phyloP scores from a whole-genome alignment of 2,888 invertebrate genomes.

The Mechanitis messenoides region DNA sequence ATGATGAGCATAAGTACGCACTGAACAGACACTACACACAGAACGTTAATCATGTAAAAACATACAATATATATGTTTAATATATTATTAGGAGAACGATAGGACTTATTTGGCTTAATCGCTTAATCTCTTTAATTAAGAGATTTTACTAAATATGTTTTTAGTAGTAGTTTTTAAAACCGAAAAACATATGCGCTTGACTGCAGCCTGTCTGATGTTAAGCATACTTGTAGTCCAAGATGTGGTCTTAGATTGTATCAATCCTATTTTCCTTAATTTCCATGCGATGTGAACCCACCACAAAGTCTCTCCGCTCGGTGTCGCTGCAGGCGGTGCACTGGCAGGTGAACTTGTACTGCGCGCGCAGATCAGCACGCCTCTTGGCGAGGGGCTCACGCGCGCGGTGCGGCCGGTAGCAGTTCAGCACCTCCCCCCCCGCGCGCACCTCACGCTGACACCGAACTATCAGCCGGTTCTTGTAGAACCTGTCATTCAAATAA shows the following conservation, averaged over 20 bases:
- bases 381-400: constrained; percentile 77
- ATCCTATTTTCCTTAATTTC: too few relatives aligned
- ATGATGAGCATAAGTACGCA: constrained; percentile 61
- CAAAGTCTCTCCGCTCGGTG: constrained; percentile 48
- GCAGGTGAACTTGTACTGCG: constrained; percentile 89
- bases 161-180: too few relatives aligned
- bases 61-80: too few relatives aligned
- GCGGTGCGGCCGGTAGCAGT: constrained; percentile 90
- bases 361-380: constrained; percentile 78
- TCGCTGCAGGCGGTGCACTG: constrained; percentile 81
- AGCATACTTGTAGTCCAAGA: too few relatives aligned
- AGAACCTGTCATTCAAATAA: constrained; percentile 73
- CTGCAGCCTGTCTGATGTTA: too few relatives aligned
- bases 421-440: constrained; percentile 83
- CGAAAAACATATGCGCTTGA: too few relatives aligned
- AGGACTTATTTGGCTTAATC: too few relatives aligned
- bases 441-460: constrained; percentile 80
- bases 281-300: constrained; percentile 40
- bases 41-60: too few relatives aligned
- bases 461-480: constrained; percentile 82
- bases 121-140: too few relatives aligned
- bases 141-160: too few relatives aligned
- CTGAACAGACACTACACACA: constrained; percentile 49
- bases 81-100: too few relatives aligned
- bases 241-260: too few relatives aligned